Percentiles rank a stretch among this genome's conserved stretches.
phyloP scores from a whole-genome alignment of 35 echinoderm and acorn worm genomes.

The Stichopus chloronotus region DNA sequence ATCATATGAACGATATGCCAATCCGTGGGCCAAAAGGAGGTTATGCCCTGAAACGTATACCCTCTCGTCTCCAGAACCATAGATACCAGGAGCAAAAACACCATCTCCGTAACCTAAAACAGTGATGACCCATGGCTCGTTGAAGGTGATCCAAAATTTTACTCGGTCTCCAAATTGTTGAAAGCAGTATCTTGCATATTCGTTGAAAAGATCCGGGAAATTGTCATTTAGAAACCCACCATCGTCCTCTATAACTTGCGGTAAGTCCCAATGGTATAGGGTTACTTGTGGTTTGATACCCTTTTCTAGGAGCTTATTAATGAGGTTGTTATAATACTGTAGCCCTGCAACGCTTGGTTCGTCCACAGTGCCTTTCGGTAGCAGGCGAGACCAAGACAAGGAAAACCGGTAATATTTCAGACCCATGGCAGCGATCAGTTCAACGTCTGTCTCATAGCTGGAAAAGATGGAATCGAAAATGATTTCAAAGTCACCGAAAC shows the following conservation, averaged over 20 bases:
- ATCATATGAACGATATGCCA: conserved; percentile 70
- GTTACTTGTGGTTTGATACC: conserved; percentile 86
- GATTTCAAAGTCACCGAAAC: no score
- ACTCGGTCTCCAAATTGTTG: conserved; percentile 76
- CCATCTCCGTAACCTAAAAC: conserved; percentile 75
- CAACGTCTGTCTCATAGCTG: conserved; percentile 80
- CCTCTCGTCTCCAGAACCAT: conserved; percentile 40
- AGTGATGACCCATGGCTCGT: conserved; percentile 91
- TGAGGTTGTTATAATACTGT: conserved; percentile 81
- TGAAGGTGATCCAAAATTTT: conserved; percentile 92
- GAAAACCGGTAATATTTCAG: conserved; percentile 86
- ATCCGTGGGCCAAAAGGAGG: conserved; percentile 75
- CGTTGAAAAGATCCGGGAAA: conserved; percentile 73
- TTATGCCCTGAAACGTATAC: conserved; percentile 78
- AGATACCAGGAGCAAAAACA: conserved; percentile 74
- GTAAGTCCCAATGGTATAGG: conserved; percentile 94
- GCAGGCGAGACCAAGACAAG: conserved; percentile 81
- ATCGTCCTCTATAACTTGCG: conserved; percentile 72
- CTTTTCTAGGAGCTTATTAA: conserved; percentile 67
- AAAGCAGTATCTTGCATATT: conserved; percentile 79
- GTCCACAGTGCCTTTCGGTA: conserved; percentile 76
- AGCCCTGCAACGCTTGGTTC: conserved; percentile 73
- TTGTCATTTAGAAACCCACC: conserved; percentile 75
- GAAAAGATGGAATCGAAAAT: no score
- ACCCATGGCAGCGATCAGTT: conserved; percentile 73